phyloP scores from a whole-genome alignment of 2,797 vertebrate genomes.

The Acanthurus tractus region DNA sequence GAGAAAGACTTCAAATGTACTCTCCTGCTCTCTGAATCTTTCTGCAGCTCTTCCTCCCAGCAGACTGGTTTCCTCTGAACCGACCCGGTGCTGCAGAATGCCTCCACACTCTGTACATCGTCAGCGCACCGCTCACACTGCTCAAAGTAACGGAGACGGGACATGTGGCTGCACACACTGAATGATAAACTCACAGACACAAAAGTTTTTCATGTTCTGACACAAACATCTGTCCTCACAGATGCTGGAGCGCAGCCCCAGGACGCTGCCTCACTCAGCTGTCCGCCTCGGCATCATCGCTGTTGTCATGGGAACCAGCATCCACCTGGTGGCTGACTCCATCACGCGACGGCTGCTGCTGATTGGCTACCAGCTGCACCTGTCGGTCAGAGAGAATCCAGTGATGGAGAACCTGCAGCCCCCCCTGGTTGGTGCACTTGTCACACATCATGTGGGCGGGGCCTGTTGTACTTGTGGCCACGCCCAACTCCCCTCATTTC shows the following conservation, averaged over 20 bases:
- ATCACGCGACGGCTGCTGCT: conserved; percentile 91
- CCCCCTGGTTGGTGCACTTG: conserved; percentile 82
- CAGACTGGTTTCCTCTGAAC: conserved; percentile 92
- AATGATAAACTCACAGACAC: fast-evolving
- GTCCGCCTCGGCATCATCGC: conserved; percentile 90
- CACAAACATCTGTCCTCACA: conserved; percentile 45
- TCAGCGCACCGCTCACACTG: conserved; percentile 90
- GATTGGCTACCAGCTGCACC: conserved; percentile 93
- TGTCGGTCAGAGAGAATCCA: conserved; percentile 91
- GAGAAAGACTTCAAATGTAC: background rate
- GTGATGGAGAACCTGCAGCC: conserved; percentile 90
- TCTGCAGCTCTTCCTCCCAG: conserved; percentile 87
- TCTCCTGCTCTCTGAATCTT: background rate
- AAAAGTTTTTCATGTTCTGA: too few species aligned
- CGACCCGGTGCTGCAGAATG: conserved; percentile 91
- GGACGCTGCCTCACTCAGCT: conserved; percentile 84
- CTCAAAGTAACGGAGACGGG: conserved; percentile 84
- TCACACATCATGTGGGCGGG: too few species aligned
- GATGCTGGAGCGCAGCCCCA: conserved; percentile 91
- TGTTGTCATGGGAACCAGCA: conserved; percentile 93
- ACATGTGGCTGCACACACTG: fast-evolving
- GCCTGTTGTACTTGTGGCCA: too few species aligned
- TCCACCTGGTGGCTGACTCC: conserved; percentile 92
- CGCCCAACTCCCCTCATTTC: too few species aligned
- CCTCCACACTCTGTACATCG: conserved; percentile 92